phyloP scores from a whole-genome alignment of 2,888 invertebrate genomes.

The Tachina grossa region DNA sequence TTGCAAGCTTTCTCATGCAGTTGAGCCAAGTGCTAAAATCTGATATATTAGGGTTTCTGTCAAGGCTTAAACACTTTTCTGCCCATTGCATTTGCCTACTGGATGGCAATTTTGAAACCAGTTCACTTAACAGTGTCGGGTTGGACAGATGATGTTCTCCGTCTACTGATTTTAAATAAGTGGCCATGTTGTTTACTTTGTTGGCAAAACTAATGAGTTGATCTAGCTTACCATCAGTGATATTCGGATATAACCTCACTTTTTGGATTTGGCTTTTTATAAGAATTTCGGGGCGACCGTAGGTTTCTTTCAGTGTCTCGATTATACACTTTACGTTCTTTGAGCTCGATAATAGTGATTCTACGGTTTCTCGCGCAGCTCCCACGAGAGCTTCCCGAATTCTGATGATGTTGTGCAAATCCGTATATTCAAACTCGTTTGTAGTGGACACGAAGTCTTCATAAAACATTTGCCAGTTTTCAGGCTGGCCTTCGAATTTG shows the following conservation, averaged over 20 bases:
- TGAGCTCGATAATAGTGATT: conserved; percentile 13
- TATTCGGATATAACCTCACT: neutral
- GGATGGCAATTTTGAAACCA: conserved; percentile 38
- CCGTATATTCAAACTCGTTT: conserved; percentile 14
- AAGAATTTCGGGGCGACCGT: neutral
- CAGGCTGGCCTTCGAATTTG: conserved; percentile 34
- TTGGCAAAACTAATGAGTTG: neutral
- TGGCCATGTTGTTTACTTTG: neutral
- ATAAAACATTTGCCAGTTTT: conserved; percentile 42
- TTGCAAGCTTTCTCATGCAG: conserved; percentile 9
- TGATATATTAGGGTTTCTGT: neutral
- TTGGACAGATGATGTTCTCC: conserved; percentile 36
- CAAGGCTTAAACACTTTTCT: no score
- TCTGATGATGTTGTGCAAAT: conserved; percentile 29
- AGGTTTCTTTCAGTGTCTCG: neutral
- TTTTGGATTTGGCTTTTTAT: neutral
- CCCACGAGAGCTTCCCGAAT: conserved; percentile 16
- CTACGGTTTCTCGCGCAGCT: conserved; percentile 10
- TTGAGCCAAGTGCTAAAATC: conserved; percentile 20
- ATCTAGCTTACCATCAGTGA: no score
- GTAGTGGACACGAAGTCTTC: conserved; percentile 23
- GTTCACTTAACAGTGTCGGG: conserved; percentile 33
- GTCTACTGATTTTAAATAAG: neutral
- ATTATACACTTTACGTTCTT: neutral
- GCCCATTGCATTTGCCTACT: conserved; percentile 2